Percentiles rank a stretch among this genome's conserved stretches.
These are phyloP conservation scores for Saxicola maurus DNA, from an alignment of 2,797 vertebrate genomes.

Conservation along the genomic window DNA sequence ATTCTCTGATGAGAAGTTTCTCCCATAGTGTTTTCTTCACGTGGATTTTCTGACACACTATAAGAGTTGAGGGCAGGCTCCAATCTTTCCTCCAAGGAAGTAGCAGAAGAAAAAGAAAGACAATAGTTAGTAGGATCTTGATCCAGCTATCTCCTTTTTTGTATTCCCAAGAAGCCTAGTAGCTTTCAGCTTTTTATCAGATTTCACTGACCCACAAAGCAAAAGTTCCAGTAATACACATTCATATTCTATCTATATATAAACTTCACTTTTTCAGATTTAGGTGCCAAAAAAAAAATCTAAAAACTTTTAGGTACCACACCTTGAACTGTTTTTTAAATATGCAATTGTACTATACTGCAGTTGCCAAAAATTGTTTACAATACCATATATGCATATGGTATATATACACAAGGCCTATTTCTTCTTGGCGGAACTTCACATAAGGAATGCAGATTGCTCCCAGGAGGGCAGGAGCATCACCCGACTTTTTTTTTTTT, in stretches of 20 bases:
- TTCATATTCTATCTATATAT: no score
- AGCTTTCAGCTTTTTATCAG: background rate
- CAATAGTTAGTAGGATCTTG: background rate
- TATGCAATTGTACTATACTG: background rate
- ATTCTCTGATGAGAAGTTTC: background rate
- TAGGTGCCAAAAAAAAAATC: background rate
- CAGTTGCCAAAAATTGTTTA: background rate
- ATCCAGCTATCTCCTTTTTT: background rate
- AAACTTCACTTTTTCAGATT: background rate
- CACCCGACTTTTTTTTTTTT: background rate
- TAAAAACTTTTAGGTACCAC: background rate
- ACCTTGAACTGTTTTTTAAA: background rate
- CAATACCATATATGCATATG: background rate
- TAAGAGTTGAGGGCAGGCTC: background rate
- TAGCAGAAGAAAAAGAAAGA: background rate
- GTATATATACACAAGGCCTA: background rate
- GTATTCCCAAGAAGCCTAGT: background rate
- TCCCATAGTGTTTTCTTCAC: background rate
- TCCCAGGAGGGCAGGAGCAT: background rate
- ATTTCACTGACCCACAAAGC: background rate
- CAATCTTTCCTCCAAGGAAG: background rate
- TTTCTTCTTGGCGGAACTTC: background rate
- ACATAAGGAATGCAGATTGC: background rate
- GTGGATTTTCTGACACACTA: background rate
- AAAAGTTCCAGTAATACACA: background rate